Evolutionary conservation across 2,113 vertebrate genomes (phyloP).

Genomic region (Carassius auratus): DNA sequence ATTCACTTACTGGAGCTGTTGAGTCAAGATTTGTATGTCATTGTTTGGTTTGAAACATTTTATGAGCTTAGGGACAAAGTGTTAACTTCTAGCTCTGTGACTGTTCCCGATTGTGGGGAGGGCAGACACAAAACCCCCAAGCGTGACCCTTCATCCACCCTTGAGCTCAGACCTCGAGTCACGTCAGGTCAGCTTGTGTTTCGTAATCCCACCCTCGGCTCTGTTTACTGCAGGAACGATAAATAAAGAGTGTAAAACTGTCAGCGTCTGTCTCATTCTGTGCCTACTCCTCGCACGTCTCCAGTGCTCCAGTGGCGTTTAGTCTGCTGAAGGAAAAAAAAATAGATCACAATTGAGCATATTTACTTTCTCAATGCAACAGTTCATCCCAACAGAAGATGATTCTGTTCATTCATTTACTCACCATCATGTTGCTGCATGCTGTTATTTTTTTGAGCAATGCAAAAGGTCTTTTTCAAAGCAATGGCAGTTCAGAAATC

Average conservation of each 20-base stretch:
- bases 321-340: not conserved
- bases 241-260: conserved; percentile 60
- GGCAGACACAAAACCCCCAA: not conserved
- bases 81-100: not conserved
- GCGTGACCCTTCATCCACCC: not conserved
- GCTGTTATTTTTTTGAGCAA: not conserved
- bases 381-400: not conserved
- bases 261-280: conserved; percentile 54
- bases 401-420: not conserved
- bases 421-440: not conserved
- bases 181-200: conserved; percentile 60
- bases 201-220: conserved; percentile 57
- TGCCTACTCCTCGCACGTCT: not conserved
- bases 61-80: not conserved
- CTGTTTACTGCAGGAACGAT: conserved; percentile 52
- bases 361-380: not conserved
- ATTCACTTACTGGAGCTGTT: not conserved
- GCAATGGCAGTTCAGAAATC: not conserved
- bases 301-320: not conserved
- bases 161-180: conserved; percentile 35
- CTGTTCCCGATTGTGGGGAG: too few species aligned
- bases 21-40: not conserved
- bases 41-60: not conserved
- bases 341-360: not conserved
- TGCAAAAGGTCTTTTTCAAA: not conserved